Percentiles rank a stretch among this genome's conserved stretches.
These are phyloP conservation scores for Drosophila quadrilineata DNA, from an alignment of 1,140 invertebrate species.

Conservation along the genomic window DNA sequence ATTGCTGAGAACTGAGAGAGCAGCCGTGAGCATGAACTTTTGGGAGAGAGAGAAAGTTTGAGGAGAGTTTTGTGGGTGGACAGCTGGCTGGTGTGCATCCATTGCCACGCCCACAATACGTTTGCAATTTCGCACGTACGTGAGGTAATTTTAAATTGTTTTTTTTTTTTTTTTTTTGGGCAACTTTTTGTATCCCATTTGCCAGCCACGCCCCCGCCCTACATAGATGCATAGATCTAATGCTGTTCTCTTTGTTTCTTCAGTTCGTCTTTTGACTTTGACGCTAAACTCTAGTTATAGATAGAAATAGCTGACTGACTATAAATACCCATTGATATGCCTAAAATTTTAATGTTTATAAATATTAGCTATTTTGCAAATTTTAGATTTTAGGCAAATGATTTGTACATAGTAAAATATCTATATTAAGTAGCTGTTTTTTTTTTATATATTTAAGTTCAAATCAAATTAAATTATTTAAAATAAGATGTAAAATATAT, in stretches of 20 bases:
- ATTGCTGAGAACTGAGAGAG: slow-evolving; percentile 42
- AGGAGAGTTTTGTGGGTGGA: not conserved
- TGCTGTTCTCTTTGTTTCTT: slow-evolving; percentile 5
- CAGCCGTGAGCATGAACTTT: not conserved
- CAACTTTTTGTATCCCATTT: slow-evolving; percentile 46
- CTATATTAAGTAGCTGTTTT: no score
- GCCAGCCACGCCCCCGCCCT: slow-evolving; percentile 11
- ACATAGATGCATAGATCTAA: not conserved
- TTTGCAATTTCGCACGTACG: slow-evolving; percentile 74
- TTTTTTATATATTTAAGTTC: no score
- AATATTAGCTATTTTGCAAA: no score
- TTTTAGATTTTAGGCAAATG: no score
- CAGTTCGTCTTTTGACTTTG: slow-evolving; percentile 36
- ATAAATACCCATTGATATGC: not conserved
- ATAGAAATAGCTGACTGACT: not conserved
- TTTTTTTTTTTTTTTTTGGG: no score
- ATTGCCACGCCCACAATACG: slow-evolving; percentile 66
- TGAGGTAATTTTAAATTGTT: slow-evolving; percentile 78
- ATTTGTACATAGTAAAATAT: no score
- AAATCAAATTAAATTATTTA: not conserved
- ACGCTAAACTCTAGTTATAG: slow-evolving; percentile 10
- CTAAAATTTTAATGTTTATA: not conserved
- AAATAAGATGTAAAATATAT: not conserved
- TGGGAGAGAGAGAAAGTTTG: not conserved
- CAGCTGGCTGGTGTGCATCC: slow-evolving; percentile 15